phyloP scores from a whole-genome alignment of 2,888 invertebrate species.

The Ophioninae sp. region DNA sequence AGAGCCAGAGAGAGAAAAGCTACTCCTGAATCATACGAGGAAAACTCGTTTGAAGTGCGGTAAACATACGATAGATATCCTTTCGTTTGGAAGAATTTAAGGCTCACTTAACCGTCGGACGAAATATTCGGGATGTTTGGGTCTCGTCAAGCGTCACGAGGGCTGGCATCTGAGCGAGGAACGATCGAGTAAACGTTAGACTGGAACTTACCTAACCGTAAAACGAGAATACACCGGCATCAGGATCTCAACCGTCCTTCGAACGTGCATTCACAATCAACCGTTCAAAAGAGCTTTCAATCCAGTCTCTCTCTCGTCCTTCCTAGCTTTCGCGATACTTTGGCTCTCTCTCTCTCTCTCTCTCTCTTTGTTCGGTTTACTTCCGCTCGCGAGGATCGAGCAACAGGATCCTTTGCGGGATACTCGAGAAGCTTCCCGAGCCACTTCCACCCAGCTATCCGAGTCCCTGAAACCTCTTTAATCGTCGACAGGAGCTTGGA shows the following conservation, averaged over 20 bases:
- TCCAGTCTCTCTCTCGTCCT: constrained; percentile 18
- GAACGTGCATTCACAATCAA: constrained; percentile 30
- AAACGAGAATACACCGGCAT: constrained; percentile 37
- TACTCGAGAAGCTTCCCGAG: constrained; percentile 39
- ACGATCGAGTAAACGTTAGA: constrained; percentile 36
- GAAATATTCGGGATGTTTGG: constrained; percentile 36
- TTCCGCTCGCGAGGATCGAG: constrained; percentile 23
- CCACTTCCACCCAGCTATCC: constrained; percentile 16
- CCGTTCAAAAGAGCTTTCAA: constrained; percentile 44
- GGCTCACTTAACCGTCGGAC: constrained; percentile 39
- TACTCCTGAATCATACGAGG: constrained; percentile 19
- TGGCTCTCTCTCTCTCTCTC: background rate
- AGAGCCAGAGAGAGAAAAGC: constrained; percentile 20
- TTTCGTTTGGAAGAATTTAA: constrained; percentile 48
- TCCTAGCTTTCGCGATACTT: background rate
- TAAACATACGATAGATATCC: constrained; percentile 28
- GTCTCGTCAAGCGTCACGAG: constrained; percentile 29
- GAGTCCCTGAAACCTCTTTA: background rate
- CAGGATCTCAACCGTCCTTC: constrained; percentile 19
- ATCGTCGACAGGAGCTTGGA: constrained; percentile 40
- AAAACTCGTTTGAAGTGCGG: constrained; percentile 32
- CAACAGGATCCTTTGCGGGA: constrained; percentile 52
- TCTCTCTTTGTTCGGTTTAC: constrained; percentile 14
- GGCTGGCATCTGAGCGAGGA: background rate
- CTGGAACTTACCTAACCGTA: constrained; percentile 35